These are phyloP conservation scores for Shargacucullia verbasci DNA, from an alignment of 2,888 invertebrate species.

Conservation along the genomic window DNA sequence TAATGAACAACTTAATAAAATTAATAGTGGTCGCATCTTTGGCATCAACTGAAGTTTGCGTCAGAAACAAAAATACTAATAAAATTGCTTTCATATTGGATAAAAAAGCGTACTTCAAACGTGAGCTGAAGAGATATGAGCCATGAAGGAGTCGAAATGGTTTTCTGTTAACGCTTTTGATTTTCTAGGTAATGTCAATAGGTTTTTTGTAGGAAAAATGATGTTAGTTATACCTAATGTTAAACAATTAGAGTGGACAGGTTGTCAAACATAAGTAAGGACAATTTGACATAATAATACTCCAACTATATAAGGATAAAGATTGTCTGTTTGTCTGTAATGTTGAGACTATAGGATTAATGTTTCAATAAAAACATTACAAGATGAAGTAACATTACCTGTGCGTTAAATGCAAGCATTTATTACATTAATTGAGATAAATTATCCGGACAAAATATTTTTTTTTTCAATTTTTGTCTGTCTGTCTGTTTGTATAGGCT, in stretches of 20 bases:
- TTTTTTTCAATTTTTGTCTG: too few species aligned
- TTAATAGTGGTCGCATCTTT: slow-evolving; percentile 45
- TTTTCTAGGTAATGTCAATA: slow-evolving; percentile 19
- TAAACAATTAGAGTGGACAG: slow-evolving; percentile 24
- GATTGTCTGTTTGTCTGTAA: slow-evolving; percentile 10
- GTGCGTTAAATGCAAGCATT: too few species aligned
- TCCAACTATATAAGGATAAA: not conserved
- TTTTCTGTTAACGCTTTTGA: not conserved
- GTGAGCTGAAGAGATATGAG: not conserved
- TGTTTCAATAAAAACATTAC: too few species aligned
- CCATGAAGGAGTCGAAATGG: not conserved
- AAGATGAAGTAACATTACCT: too few species aligned
- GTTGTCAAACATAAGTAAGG: slow-evolving; percentile 33
- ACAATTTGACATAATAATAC: slow-evolving; percentile 31
- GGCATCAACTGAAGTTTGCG: slow-evolving; percentile 18
- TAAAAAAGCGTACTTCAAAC: not conserved
- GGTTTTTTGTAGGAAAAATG: slow-evolving; percentile 19
- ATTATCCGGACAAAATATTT: too few species aligned
- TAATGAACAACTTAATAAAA: slow-evolving; percentile 67
- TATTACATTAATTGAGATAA: too few species aligned
- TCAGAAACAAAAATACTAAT: slow-evolving; percentile 19
- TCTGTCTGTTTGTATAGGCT: too few species aligned
- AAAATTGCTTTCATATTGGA: slow-evolving; percentile 21
- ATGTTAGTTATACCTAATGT: slow-evolving; percentile 27
- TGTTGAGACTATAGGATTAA: too few species aligned